Evolutionary conservation across 2,888 invertebrate species (phyloP).

Genomic region (Taphrorychus bicolor): DNA sequence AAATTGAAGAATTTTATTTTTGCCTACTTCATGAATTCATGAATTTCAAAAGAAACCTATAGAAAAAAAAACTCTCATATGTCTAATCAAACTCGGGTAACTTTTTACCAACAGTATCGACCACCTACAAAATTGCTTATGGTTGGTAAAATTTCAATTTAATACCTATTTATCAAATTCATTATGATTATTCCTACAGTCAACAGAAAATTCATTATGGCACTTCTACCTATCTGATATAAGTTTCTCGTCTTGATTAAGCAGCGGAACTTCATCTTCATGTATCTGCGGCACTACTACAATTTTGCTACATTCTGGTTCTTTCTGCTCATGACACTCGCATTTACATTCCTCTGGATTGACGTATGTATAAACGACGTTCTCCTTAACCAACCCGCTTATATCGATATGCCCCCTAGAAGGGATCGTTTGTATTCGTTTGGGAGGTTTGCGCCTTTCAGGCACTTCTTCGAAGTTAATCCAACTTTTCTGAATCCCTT

Average conservation of each 20-base stretch:
- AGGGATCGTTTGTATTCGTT: slow-evolving; percentile 83
- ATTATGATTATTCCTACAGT: neutral
- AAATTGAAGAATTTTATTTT: too few species aligned
- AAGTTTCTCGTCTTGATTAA: slow-evolving; percentile 13
- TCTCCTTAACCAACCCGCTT: slow-evolving; percentile 58
- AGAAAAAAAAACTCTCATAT: too few species aligned
- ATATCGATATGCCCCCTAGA: slow-evolving; percentile 62
- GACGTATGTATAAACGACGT: slow-evolving; percentile 76
- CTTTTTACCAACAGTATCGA: too few species aligned
- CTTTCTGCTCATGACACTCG: slow-evolving; percentile 75
- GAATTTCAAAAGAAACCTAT: too few species aligned
- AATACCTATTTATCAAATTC: neutral
- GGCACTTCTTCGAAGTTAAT: slow-evolving; percentile 88
- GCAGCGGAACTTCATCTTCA: slow-evolving; percentile 28
- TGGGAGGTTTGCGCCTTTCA: slow-evolving; percentile 80
- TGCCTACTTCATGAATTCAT: too few species aligned
- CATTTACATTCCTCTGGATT: slow-evolving; percentile 89
- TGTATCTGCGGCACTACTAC: slow-evolving; percentile 6
- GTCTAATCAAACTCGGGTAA: too few species aligned
- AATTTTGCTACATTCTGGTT: slow-evolving; percentile 17
- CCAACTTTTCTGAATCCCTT: slow-evolving; percentile 69
- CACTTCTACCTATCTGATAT: slow-evolving; percentile 20
- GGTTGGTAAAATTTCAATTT: neutral
- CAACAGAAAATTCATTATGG: neutral
- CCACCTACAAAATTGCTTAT: too few species aligned